phyloP scores from a whole-genome alignment of 1,140 invertebrate genomes.

The Saccostrea echinata region DNA sequence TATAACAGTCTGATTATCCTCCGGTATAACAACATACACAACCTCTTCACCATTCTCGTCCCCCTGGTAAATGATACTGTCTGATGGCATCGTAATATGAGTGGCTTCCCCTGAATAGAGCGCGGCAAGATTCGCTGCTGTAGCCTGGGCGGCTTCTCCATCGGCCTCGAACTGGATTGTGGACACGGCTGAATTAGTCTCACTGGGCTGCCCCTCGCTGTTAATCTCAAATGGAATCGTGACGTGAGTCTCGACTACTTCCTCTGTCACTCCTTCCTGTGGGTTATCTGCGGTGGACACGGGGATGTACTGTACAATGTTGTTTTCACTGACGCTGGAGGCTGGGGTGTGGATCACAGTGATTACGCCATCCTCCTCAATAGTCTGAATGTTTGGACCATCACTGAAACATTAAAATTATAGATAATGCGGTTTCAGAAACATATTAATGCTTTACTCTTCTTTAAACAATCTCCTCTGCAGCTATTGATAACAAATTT shows the following conservation, averaged over 20 bases:
- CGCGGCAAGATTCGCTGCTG: conserved; percentile 50
- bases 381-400: conserved; percentile 23
- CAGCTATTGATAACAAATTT: too few species aligned
- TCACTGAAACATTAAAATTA: conserved; percentile 15
- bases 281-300: background rate
- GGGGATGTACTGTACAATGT: conserved; percentile 1
- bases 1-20: conserved; percentile 60
- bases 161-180: conserved; percentile 55
- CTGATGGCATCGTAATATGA: conserved; percentile 54
- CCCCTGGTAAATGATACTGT: conserved; percentile 59
- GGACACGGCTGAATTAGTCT: conserved; percentile 43
- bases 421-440: too few species aligned
- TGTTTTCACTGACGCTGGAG: conserved; percentile 1
- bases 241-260: conserved; percentile 51
- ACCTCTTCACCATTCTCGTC: conserved; percentile 57
- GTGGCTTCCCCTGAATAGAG: conserved; percentile 55
- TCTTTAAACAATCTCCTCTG: too few species aligned
- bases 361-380: conserved; percentile 39
- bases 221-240: conserved; percentile 35
- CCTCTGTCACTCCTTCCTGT: conserved; percentile 11
- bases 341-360: conserved; percentile 34
- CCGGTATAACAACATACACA: conserved; percentile 59
- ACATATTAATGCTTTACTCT: too few species aligned
- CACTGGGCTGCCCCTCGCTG: background rate
- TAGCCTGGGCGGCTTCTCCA: conserved; percentile 49